These are phyloP conservation scores for Pygathrix nemaeus DNA, from an alignment of 2,113 vertebrate species.

Conservation along the genomic window DNA sequence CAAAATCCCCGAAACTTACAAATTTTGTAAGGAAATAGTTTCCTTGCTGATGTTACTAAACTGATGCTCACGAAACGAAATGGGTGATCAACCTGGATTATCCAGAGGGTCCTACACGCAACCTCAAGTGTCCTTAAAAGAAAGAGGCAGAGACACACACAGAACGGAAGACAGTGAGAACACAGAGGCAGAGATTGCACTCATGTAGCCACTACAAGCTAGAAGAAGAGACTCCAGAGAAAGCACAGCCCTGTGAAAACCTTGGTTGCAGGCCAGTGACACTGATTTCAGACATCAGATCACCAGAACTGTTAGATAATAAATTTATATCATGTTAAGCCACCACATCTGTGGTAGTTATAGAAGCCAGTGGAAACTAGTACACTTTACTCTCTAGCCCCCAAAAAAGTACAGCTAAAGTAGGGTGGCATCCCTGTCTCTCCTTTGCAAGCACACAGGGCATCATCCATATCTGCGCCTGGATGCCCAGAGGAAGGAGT, in stretches of 20 bases:
- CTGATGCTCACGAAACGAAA: neutral
- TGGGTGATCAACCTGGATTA: neutral
- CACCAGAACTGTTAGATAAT: neutral
- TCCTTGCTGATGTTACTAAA: neutral
- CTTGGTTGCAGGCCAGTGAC: neutral
- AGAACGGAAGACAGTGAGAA: neutral
- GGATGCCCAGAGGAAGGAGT: fast-evolving
- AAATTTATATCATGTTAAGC: neutral
- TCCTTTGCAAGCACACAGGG: neutral
- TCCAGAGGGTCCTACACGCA: neutral
- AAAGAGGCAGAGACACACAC: neutral
- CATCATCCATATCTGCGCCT: neutral
- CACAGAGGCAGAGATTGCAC: neutral
- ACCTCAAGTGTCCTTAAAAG: neutral
- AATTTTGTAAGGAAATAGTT: neutral
- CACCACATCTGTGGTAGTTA: no score
- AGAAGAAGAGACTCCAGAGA: neutral
- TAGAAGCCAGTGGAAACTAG: neutral
- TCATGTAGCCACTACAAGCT: neutral
- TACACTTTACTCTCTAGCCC: fast-evolving
- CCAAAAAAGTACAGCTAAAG: neutral
- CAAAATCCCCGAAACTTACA: neutral
- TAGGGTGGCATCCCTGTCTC: neutral
- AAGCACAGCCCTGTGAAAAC: fast-evolving
- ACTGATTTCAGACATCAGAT: neutral